A percentile compares a stretch with the other conserved stretches of the same genome.
Evolutionary conservation across 92 coral and sea anemone genomes (phyloP).

Genomic region (Pocillopora grandis): DNA sequence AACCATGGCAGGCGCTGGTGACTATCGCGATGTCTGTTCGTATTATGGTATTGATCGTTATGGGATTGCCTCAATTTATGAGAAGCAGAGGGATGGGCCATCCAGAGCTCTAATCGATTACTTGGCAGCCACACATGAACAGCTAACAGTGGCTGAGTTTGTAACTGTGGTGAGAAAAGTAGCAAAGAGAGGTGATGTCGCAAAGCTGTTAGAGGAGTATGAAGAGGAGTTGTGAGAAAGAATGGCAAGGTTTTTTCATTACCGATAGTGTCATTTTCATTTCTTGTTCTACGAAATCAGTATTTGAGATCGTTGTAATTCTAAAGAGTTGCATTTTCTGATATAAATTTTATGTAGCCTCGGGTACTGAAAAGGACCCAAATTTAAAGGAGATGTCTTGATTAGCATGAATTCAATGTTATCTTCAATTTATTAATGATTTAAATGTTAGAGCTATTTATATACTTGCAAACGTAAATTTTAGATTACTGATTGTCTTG

Average conservation of each 20-base stretch:
- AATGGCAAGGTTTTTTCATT: background rate
- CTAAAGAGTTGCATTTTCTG: too few relatives aligned
- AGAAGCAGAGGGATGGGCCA: background rate
- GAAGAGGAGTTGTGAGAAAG: background rate
- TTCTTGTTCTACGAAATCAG: too few relatives aligned
- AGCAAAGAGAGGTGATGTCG: constrained; percentile 36
- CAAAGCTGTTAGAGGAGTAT: background rate
- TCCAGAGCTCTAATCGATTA: constrained; percentile 23
- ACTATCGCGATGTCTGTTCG: constrained; percentile 3
- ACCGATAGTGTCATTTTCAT: too few relatives aligned
- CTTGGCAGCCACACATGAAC: constrained; percentile 3
- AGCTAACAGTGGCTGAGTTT: constrained; percentile 35
- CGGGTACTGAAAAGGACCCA: too few relatives aligned
- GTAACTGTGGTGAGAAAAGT: background rate
- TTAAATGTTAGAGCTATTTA: too few relatives aligned
- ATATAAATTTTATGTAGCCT: too few relatives aligned
- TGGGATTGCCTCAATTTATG: background rate
- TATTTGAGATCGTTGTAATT: too few relatives aligned
- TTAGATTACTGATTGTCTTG: too few relatives aligned
- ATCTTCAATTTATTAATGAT: too few relatives aligned
- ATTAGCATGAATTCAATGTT: too few relatives aligned
- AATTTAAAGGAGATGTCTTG: too few relatives aligned
- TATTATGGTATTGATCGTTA: background rate
- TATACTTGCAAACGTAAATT: too few relatives aligned
- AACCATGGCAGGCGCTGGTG: background rate